These are phyloP conservation scores for Apotomis turbidana DNA, from an alignment of 2,888 invertebrate species.

Conservation along the genomic window DNA sequence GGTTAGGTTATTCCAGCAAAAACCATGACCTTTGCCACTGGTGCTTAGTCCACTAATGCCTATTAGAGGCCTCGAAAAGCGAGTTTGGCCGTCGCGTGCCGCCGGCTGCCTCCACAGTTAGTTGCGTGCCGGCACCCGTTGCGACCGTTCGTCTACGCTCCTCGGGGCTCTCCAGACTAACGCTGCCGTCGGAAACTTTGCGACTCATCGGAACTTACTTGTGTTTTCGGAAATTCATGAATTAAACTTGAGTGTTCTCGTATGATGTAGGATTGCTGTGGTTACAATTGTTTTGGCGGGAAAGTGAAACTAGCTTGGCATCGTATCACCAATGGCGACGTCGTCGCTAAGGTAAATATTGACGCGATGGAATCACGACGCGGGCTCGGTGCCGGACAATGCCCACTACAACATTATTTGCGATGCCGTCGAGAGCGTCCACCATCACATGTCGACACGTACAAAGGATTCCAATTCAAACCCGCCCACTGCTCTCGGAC, in stretches of 20 bases:
- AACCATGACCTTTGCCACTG: constrained; percentile 74
- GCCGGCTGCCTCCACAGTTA: constrained; percentile 55
- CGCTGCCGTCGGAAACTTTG: constrained; percentile 58
- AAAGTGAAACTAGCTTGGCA: constrained; percentile 47
- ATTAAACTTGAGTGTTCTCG: constrained; percentile 35
- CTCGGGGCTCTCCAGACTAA: constrained; percentile 45
- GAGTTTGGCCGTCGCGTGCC: constrained; percentile 60
- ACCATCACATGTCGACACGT: constrained; percentile 51
- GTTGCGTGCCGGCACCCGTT: constrained; percentile 69
- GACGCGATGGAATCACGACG: constrained; percentile 46
- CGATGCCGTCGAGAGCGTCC: constrained; percentile 29
- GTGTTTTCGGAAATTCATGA: constrained; percentile 46
- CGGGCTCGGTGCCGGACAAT: constrained; percentile 28
- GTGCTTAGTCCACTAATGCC: constrained; percentile 63
- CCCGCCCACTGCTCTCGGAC: constrained; percentile 29
- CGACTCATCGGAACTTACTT: constrained; percentile 34
- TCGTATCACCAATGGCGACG: constrained; percentile 58
- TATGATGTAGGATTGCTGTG: constrained; percentile 61
- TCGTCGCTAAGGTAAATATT: constrained; percentile 76
- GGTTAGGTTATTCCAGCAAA: constrained; percentile 50
- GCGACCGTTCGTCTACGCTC: constrained; percentile 60
- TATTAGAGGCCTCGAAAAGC: constrained; percentile 69
- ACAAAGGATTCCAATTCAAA: constrained; percentile 24
- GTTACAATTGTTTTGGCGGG: constrained; percentile 59
- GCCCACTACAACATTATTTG: constrained; percentile 37